phyloP scores from a whole-genome alignment of 2,797 vertebrate genomes.

The Siniperca obscura region DNA sequence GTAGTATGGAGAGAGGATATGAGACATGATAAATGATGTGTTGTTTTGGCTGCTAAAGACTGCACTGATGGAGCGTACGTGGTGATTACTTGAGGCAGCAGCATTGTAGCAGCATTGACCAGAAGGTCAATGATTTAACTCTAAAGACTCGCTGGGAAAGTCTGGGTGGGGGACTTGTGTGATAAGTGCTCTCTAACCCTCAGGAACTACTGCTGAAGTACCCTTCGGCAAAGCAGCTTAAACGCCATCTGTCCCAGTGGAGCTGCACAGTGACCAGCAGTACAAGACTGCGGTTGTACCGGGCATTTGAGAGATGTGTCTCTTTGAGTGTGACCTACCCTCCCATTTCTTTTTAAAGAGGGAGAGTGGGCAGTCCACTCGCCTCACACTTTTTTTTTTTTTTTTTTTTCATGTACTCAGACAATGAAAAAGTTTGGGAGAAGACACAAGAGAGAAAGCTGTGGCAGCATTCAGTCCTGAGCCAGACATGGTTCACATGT shows the following conservation, averaged over 20 bases:
- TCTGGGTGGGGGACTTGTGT: constrained; percentile 70
- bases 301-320: constrained; percentile 69
- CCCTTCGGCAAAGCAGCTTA: constrained; percentile 79
- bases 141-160: constrained; percentile 72
- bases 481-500: constrained; percentile 72
- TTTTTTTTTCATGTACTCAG: constrained; percentile 52
- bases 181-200: constrained; percentile 75
- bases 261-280: constrained; percentile 62
- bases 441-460: constrained; percentile 68
- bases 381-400: constrained; percentile 56
- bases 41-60: constrained; percentile 70
- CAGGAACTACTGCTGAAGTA: constrained; percentile 76
- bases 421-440: constrained; percentile 69
- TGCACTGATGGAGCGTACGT: constrained; percentile 47
- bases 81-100: constrained; percentile 67
- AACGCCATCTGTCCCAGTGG: constrained; percentile 76
- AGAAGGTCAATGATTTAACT: constrained; percentile 77
- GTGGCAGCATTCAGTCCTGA: constrained; percentile 61
- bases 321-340: constrained; percentile 72
- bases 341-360: constrained; percentile 58
- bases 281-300: constrained; percentile 60
- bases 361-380: constrained; percentile 62
- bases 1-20: constrained; percentile 48
- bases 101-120: constrained; percentile 59
- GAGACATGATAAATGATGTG: constrained; percentile 65